Evolutionary conservation across 2,888 invertebrate genomes (phyloP), one percentile per base, ranked within the genome.

Genomic region (Dioctria rufipes): DNA sequence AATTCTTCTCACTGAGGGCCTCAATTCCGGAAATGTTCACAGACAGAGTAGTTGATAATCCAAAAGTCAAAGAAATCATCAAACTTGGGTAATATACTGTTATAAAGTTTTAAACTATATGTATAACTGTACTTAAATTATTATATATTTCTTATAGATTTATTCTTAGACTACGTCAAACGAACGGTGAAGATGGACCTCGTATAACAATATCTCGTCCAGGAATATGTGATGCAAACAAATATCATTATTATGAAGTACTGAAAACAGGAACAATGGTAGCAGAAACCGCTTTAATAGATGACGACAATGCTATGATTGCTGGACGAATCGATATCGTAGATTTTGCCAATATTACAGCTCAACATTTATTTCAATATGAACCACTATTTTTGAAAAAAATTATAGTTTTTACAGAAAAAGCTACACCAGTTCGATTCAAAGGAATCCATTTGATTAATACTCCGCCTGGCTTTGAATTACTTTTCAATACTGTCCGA

Each of bases 331-430:
- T 91, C 46, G 88, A 91, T 5, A 86, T 93, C 40, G 87, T 92
- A 66, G 93, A 94, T 85, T 87, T 92, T 86, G 87, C 89, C 66
- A 89, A 90, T 54, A 89, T 91, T 2, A 90, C 91, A 0, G 84
- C 91, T 13, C 90, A 87, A 13, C 91, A 92, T 83, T 86, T 92
- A 13, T 89, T 90, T 60, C 92, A 92, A 84, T 90, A 92, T 87
- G 91, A 92, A 0, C 92, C 92, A 2, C 86, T 90, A 0, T 84
- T 92, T 37, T 90, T 92, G 8, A 93, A 92, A 85, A 93, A 93
- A 85, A 88, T 90, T 51, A 89, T 91, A 13, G 88, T 89, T 0
- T 90, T 89, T 81, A 83, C 90, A 42, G 91, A 93, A 87, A 92
- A 92, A 81, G 92, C 91, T 0, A 87, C 92, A 81, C 93, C 94